Conservation (phyloP, 2,113 vertebrate species). For the Oreochromis aureus region DNA sequence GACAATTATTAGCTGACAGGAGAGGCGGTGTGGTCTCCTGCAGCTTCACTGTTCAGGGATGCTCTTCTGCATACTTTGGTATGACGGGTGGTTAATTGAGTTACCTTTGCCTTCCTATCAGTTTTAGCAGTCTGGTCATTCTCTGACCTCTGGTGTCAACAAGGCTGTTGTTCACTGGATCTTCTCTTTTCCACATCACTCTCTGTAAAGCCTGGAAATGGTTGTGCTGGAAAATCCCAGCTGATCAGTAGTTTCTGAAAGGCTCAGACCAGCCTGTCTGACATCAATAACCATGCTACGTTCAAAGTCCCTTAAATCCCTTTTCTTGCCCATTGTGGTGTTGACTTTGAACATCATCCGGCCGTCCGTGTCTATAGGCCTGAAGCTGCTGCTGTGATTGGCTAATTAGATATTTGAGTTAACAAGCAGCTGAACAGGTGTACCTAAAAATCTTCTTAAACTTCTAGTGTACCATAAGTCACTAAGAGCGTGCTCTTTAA, state of each 20-base stretch:
- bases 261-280: not conserved
- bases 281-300: not conserved
- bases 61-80: not conserved
- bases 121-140: not conserved
- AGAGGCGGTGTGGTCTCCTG: not conserved
- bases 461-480: not conserved
- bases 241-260: not conserved
- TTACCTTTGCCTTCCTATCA: not conserved
- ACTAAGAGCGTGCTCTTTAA: not conserved
- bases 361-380: rapidly evolving
- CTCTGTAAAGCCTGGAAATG: rapidly evolving
- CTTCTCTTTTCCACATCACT: not conserved
- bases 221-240: not conserved
- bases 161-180: not conserved
- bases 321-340: not conserved
- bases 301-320: not conserved
- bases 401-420: not conserved
- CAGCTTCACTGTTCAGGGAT: not conserved
- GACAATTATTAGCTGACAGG: not conserved
- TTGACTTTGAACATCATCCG: rapidly evolving
- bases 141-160: not conserved
- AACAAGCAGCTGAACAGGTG: not conserved
- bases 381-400: not conserved
- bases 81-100: not conserved
- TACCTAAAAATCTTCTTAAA: not conserved